These are phyloP conservation scores for Ascidia mentula DNA, from an alignment of 23 tunicate genomes.

Conservation along the genomic window DNA sequence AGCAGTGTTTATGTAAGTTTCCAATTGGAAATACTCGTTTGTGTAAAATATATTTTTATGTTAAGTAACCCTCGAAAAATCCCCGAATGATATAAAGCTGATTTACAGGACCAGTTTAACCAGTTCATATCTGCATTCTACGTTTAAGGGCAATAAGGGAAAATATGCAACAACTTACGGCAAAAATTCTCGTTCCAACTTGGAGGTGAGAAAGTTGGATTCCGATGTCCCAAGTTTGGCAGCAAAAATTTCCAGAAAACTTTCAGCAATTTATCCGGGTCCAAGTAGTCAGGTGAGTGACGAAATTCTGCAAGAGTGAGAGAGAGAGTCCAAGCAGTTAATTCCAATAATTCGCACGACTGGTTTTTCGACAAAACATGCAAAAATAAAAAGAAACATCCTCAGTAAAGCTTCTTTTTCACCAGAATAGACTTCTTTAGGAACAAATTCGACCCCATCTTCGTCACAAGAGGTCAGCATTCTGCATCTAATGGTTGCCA, in stretches of 20 bases:
- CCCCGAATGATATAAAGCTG: no score
- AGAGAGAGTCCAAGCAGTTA: no score
- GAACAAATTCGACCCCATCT: not conserved
- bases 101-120: no score
- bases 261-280: constrained; percentile 1
- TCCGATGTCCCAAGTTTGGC: not conserved
- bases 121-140: no score
- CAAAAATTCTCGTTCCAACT: not conserved
- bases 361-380: not conserved
- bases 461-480: not conserved
- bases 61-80: no score
- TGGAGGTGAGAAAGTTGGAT: not conserved
- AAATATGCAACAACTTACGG: not conserved
- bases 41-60: no score
- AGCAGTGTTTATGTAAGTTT: not conserved
- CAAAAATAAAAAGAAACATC: not conserved
- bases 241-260: not conserved
- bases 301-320: no score
- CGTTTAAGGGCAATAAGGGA: not conserved
- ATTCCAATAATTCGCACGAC: no score
- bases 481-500: not conserved
- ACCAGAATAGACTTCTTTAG: not conserved
- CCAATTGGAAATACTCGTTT: no score
- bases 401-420: not conserved
- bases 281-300: not conserved